Evolutionary conservation across 1,140 invertebrate species (phyloP).

Genomic region (Neodiprion lecontei): DNA sequence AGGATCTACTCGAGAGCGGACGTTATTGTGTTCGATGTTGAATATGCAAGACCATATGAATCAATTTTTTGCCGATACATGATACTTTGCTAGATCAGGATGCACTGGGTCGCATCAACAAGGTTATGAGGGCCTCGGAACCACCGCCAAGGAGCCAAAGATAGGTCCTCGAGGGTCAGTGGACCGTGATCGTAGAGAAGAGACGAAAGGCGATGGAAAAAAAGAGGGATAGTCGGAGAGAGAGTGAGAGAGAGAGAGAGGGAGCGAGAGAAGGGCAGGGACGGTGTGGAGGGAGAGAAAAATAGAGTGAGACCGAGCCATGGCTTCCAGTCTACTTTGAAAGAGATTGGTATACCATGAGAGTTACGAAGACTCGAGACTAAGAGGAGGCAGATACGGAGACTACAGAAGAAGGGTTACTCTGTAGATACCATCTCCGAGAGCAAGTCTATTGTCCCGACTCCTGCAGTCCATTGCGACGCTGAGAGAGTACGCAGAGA

Average conservation of each 20-base stretch:
- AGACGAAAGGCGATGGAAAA: not conserved
- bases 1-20: no score
- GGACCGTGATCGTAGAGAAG: constrained; percentile 26
- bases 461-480: not conserved
- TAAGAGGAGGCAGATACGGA: not conserved
- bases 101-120: not conserved
- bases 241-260: not conserved
- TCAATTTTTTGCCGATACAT: constrained; percentile 33
- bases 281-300: constrained; percentile 18
- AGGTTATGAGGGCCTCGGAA: no score
- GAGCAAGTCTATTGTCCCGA: constrained; percentile 20
- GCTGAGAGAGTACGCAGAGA: no score
- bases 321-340: not conserved
- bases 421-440: constrained; percentile 27
- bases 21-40: not conserved
- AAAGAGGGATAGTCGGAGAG: not conserved
- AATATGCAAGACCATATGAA: constrained; percentile 18
- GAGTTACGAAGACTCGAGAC: not conserved
- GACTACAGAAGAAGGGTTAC: not conserved
- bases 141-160: not conserved
- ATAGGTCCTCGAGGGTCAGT: constrained; percentile 19
- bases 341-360: constrained; percentile 5
- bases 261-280: no score
- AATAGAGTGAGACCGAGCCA: constrained; percentile 14
- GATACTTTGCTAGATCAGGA: constrained; percentile 28